Evolutionary conservation across 1,140 invertebrate species (phyloP).

Genomic region (Helicoverpa zea): DNA sequence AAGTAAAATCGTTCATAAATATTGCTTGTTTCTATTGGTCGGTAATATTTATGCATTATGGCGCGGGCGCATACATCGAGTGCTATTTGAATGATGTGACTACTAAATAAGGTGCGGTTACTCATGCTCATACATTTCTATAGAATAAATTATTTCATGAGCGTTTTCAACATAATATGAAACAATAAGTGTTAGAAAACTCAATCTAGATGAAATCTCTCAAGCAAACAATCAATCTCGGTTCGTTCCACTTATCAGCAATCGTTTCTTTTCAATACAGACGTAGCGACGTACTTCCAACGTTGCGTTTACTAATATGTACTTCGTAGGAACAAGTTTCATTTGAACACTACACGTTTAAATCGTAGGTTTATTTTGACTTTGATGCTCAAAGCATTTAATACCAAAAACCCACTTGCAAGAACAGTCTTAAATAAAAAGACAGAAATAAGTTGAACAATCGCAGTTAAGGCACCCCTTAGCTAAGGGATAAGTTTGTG

Average conservation of each 20-base stretch:
- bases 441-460: no score
- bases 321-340: background rate
- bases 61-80: background rate
- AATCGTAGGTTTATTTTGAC: background rate
- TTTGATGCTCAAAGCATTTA: no score
- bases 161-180: slow-evolving; percentile 3
- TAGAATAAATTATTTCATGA: slow-evolving; percentile 1
- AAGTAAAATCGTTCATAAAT: slow-evolving; percentile 13
- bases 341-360: background rate
- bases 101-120: background rate
- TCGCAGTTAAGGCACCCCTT: no score
- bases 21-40: background rate
- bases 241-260: slow-evolving; percentile 38
- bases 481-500: no score
- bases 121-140: background rate
- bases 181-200: slow-evolving; percentile 38
- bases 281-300: slow-evolving; percentile 5
- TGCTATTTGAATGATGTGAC: background rate
- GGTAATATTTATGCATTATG: background rate
- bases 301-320: background rate
- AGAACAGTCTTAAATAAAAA: no score
- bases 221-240: slow-evolving; percentile 35
- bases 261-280: slow-evolving; percentile 36
- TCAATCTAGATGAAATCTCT: slow-evolving; percentile 30
- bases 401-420: no score